Evolutionary conservation across 2,113 vertebrate genomes (phyloP).

Genomic region (Coreoperca whiteheadi): DNA sequence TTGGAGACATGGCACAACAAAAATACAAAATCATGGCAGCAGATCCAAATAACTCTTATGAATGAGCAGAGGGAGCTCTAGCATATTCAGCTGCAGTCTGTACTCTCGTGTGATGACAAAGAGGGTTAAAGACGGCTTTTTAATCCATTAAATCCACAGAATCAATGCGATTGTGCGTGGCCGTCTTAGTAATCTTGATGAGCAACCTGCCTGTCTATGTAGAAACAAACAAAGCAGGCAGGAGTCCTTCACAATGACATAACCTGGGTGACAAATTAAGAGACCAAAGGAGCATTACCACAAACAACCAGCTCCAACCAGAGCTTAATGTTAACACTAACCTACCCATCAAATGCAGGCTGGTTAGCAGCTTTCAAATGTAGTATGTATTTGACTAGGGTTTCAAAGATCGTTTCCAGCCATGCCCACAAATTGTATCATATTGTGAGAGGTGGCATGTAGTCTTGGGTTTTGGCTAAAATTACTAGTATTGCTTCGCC

Average conservation of each 20-base stretch:
- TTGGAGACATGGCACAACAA: neutral
- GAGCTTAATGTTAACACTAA: neutral
- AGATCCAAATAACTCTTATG: slow-evolving; percentile 13
- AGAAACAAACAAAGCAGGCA: slow-evolving; percentile 27
- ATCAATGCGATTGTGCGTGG: slow-evolving; percentile 41
- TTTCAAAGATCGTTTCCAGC: neutral
- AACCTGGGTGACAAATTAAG: neutral
- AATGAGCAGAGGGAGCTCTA: slow-evolving; percentile 13
- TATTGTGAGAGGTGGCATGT: neutral
- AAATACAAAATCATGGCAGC: neutral
- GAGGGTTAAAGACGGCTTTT: slow-evolving; percentile 66
- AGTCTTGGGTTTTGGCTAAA: neutral
- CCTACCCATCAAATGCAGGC: neutral
- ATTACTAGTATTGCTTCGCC: neutral
- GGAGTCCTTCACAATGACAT: neutral
- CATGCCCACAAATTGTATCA: neutral
- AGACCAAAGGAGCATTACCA: neutral
- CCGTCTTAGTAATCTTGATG: slow-evolving; percentile 66
- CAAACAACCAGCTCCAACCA: neutral
- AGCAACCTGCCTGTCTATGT: slow-evolving; percentile 45
- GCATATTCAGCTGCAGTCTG: slow-evolving; percentile 30
- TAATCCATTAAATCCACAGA: slow-evolving; percentile 73
- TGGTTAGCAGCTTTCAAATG: neutral
- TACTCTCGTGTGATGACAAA: slow-evolving; percentile 46
- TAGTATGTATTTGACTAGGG: neutral